These are phyloP conservation scores for Andrena chrysosceles DNA, from an alignment of 2,888 invertebrate species.

Conservation along the genomic window DNA sequence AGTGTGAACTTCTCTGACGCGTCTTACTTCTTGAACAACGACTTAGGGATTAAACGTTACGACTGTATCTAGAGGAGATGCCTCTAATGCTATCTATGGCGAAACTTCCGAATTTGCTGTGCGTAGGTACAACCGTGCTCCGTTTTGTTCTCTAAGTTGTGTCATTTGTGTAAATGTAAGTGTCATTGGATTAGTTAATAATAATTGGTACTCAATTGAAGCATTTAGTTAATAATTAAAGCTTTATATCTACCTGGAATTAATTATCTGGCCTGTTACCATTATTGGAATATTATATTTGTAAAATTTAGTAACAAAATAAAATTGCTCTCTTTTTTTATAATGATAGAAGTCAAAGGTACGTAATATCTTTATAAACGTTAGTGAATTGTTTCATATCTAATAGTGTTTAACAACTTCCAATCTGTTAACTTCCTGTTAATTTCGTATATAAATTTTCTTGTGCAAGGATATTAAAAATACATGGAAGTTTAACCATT, in stretches of 20 bases:
- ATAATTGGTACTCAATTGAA: constrained; percentile 15
- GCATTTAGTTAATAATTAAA: background rate
- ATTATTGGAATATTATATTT: no score
- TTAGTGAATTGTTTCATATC: no score
- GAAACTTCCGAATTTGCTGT: constrained; percentile 2
- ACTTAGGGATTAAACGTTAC: constrained; percentile 32
- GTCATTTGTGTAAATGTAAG: constrained; percentile 6
- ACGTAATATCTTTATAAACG: no score
- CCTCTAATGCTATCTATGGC: constrained; percentile 21
- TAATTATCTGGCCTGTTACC: no score
- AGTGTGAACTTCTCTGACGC: constrained; percentile 30
- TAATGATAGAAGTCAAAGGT: no score
- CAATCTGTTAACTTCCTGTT: no score
- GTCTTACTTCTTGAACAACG: constrained; percentile 36
- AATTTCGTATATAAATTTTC: no score
- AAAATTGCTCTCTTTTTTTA: no score
- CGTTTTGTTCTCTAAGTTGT: background rate
- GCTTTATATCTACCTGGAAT: background rate
- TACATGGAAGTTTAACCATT: no score
- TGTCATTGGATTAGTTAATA: constrained; percentile 21
- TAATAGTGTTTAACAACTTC: no score
- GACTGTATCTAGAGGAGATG: constrained; percentile 9
- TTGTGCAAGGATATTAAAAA: no score
- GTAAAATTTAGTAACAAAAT: no score
- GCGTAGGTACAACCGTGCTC: background rate